Percentiles rank a stretch among this genome's conserved stretches.
Conservation (phyloP, 2,113 vertebrate species). For the Steatornis caripensis region DNA sequence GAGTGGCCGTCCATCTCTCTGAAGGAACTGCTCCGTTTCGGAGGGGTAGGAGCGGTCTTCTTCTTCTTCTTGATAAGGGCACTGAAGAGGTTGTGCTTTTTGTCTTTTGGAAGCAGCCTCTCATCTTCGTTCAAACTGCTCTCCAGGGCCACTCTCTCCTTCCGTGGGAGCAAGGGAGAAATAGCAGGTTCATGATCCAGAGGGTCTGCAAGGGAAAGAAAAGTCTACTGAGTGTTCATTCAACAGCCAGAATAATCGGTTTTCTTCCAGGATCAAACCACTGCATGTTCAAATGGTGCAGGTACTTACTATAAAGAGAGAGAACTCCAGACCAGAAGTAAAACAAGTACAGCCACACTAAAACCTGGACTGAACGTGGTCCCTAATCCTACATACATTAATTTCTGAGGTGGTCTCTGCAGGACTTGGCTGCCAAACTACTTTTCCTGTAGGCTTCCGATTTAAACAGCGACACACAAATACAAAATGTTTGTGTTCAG, state of each 20-base stretch:
- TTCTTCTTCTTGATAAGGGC: constrained; percentile 97
- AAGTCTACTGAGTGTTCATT: neutral
- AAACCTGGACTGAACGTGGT: neutral
- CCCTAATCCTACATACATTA: neutral
- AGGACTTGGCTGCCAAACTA: neutral
- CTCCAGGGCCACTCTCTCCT: constrained; percentile 82
- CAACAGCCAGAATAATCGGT: neutral
- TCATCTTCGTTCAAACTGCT: constrained; percentile 87
- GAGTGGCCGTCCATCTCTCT: constrained; percentile 82
- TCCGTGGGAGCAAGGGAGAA: constrained; percentile 89
- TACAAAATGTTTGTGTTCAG: neutral
- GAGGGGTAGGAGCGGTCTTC: constrained; percentile 89
- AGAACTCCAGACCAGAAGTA: neutral
- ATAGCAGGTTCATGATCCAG: constrained; percentile 81
- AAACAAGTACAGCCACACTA: neutral
- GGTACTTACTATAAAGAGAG: neutral
- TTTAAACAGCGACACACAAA: neutral
- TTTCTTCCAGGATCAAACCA: neutral
- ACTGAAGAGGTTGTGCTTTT: constrained; percentile 87
- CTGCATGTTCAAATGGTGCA: neutral
- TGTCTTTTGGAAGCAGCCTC: constrained; percentile 87
- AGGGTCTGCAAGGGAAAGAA: constrained; percentile 72
- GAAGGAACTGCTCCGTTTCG: constrained; percentile 95
- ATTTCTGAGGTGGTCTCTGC: neutral
- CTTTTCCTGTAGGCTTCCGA: neutral